Evolutionary conservation across 2,888 invertebrate genomes (phyloP), one percentile per base, ranked within the genome.

Genomic region (Tetanocera ferruginea): DNA sequence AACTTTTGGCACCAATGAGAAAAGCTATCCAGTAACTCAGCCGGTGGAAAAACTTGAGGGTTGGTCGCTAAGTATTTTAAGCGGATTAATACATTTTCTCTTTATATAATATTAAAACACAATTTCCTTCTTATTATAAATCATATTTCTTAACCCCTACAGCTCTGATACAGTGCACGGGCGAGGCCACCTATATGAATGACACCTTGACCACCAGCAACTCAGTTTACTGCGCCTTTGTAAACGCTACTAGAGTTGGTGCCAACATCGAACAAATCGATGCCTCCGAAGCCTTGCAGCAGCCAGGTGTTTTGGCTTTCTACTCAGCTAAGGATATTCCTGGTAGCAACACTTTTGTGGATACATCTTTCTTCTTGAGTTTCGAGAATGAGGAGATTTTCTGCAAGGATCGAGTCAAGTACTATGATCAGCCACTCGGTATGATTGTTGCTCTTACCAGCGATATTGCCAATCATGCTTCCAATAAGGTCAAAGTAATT

Each of bases 141-240:
- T 5, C 57, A 5, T 57, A n/a, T 5, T 43, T 43, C 28, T 9
- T 11, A 5, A 3, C 5, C 60, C 3, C 11, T 2, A 28, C 0
- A 89, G 93, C 93, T 0, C 87, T 93, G 8, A 91, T 92, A 57
- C 93, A 94, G 83, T 92, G 93, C 81, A 90, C 92, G 83, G 97
- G 97, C 0, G 95, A 95, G 87, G 95, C 95, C 0, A 91, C 93
- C 76, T 97, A 94, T 88, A 90, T 94, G 19, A 94, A 94, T 85
- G 97, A 97, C 86, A 90, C 95, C 34, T 93, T 94, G 25, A 90
- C 91, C 0, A 90, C 92, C 70, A 91, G 91, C 0, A 91, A 92
- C 79, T 95, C 96, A 90, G 91, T 96, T 0, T 89, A 87, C 87
- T 87, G 86, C 0, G 92, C 92, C 0, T 94, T 95, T 81, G 94